phyloP scores from a whole-genome alignment of 2,113 vertebrate species.

The Chlorodrepanis virens region DNA sequence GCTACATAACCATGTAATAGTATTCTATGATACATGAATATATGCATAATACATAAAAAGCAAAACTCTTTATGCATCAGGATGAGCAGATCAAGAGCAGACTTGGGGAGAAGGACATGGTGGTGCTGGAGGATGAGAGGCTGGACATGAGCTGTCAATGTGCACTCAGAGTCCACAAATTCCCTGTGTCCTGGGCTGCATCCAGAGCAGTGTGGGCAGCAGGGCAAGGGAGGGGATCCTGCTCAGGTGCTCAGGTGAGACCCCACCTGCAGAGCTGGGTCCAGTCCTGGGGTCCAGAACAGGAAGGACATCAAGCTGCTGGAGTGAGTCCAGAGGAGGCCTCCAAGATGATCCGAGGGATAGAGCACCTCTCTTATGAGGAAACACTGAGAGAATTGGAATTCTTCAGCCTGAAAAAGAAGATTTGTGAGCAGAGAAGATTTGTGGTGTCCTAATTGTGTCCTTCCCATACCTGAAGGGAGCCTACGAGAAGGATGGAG shows the following conservation, averaged over 20 bases:
- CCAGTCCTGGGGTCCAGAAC: not conserved
- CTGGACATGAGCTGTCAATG: not conserved
- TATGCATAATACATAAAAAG: not conserved
- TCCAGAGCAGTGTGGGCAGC: not conserved
- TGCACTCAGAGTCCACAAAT: not conserved
- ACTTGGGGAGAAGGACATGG: no score
- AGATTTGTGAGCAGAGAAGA: not conserved
- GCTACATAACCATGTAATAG: not conserved
- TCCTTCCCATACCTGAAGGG: not conserved
- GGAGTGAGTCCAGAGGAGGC: not conserved
- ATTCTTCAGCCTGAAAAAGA: not conserved
- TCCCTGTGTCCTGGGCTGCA: not conserved
- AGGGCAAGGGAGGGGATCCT: not conserved
- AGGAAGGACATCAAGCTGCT: not conserved
- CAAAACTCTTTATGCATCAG: not conserved
- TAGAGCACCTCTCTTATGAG: rapidly evolving
- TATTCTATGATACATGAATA: not conserved
- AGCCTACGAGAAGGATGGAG: not conserved
- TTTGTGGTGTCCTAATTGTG: not conserved
- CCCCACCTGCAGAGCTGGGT: not conserved
- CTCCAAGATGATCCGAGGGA: no score
- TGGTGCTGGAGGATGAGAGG: not conserved
- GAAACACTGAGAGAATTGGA: not conserved
- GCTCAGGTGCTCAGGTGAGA: not conserved
- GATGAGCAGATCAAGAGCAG: not conserved